Evolutionary conservation across 2,888 invertebrate species (phyloP).

Genomic region (Osedax fenrisi): DNA sequence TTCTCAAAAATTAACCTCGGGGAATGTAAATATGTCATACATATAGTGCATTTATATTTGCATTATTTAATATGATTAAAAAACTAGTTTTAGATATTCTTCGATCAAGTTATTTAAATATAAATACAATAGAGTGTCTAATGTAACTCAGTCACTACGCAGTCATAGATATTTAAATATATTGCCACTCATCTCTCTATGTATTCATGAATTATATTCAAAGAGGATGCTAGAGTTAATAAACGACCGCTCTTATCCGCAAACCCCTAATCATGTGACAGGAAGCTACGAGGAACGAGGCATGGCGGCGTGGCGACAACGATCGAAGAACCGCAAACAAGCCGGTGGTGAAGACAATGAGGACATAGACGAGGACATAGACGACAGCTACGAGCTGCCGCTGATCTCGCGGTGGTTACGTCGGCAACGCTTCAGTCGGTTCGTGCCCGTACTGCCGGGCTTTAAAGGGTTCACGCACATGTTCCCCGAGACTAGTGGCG

Average conservation of each 20-base stretch:
- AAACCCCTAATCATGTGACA: not conserved
- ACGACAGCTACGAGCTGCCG: not conserved
- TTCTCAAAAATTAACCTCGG: too few relatives aligned
- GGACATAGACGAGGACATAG: not conserved
- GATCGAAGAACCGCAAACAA: not conserved
- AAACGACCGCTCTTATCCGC: too few relatives aligned
- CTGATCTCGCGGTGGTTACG: not conserved
- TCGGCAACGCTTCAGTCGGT: not conserved
- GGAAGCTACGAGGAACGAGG: not conserved
- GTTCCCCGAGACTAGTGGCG: too few relatives aligned
- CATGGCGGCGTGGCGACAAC: not conserved
- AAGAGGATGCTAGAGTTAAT: not conserved
- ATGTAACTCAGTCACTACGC: not conserved
- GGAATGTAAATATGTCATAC: too few relatives aligned
- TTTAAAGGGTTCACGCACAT: not conserved
- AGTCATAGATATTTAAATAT: not conserved
- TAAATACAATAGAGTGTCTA: not conserved
- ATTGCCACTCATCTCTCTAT: too few relatives aligned
- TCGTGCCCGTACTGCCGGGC: not conserved
- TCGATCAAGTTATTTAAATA: not conserved
- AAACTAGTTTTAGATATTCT: too few relatives aligned
- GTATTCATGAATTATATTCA: too few relatives aligned
- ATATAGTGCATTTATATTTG: too few relatives aligned
- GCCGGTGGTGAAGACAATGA: not conserved
- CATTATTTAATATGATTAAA: too few relatives aligned